These are phyloP conservation scores for Pipistrellus nathusii DNA, from an alignment of 2,797 vertebrate species.

Conservation along the genomic window DNA sequence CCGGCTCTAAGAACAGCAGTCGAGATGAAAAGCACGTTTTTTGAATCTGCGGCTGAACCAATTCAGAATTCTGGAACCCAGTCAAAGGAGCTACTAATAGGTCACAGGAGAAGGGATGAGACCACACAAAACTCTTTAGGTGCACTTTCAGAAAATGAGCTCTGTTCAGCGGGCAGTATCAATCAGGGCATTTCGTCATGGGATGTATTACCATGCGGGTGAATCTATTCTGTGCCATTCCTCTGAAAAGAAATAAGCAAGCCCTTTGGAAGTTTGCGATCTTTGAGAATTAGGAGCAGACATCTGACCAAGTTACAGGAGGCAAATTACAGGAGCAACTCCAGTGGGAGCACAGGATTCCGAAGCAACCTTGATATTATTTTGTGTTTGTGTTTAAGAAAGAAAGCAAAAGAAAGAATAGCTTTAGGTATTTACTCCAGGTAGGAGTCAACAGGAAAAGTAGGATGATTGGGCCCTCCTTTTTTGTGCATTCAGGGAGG, in stretches of 20 bases:
- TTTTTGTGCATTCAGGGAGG: background rate
- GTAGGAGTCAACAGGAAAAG: background rate
- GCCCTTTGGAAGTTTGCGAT: slow-evolving; percentile 62
- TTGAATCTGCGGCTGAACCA: slow-evolving; percentile 64
- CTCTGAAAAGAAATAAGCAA: slow-evolving; percentile 69
- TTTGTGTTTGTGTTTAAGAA: slow-evolving; percentile 61
- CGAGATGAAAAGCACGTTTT: slow-evolving; percentile 75
- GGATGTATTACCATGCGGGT: slow-evolving; percentile 27
- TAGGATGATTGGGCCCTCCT: background rate
- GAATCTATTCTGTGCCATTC: slow-evolving; percentile 52
- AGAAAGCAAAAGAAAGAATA: slow-evolving; percentile 23
- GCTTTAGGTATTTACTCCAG: slow-evolving; percentile 31
- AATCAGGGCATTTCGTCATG: slow-evolving; percentile 67
- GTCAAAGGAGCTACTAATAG: slow-evolving; percentile 70
- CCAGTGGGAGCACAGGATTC: slow-evolving; percentile 30
- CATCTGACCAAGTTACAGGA: slow-evolving; percentile 70
- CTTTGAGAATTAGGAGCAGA: slow-evolving; percentile 62
- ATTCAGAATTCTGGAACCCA: slow-evolving; percentile 74
- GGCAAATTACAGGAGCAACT: slow-evolving; percentile 74
- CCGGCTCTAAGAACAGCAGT: slow-evolving; percentile 54
- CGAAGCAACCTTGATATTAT: background rate
- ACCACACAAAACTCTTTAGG: slow-evolving; percentile 64
- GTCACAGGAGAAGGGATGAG: slow-evolving; percentile 43
- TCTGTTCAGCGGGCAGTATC: slow-evolving; percentile 50
- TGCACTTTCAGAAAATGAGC: slow-evolving; percentile 66